phyloP scores from a whole-genome alignment of 2,113 vertebrate species.

The Ochotona curzoniae region DNA sequence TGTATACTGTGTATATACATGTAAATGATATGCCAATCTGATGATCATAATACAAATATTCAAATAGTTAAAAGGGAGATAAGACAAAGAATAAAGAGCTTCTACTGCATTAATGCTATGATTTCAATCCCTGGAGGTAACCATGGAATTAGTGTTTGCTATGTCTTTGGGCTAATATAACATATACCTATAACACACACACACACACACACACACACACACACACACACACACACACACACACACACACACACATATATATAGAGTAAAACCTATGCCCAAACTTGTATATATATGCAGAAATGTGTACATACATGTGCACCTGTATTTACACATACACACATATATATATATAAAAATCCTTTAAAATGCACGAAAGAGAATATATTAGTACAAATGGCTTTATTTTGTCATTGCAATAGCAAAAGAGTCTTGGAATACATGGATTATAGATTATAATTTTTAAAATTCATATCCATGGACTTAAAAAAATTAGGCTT shows the following conservation, averaged over 20 bases:
- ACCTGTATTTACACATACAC: not conserved
- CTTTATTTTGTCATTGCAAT: slow-evolving; percentile 39
- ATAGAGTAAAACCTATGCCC: not conserved
- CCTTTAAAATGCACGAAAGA: not conserved
- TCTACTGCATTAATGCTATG: not conserved
- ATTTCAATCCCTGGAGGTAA: slow-evolving; percentile 20
- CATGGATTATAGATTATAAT: not conserved
- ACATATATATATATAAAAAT: not conserved
- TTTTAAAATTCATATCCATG: too few species aligned
- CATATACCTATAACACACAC: not conserved
- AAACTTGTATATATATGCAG: not conserved
- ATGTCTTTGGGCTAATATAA: not conserved
- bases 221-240: not conserved
- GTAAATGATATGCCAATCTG: slow-evolving; percentile 29
- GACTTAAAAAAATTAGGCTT: too few species aligned
- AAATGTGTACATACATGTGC: not conserved
- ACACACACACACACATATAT: not conserved
- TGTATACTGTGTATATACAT: not conserved
- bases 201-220: not conserved
- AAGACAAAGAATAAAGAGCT: slow-evolving; percentile 8
- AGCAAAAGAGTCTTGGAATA: not conserved
- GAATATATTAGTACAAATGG: not conserved
- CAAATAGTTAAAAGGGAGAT: not conserved
- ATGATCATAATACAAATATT: not conserved
- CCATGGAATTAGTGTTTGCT: slow-evolving; percentile 26